phyloP scores from a whole-genome alignment of 1,140 invertebrate species.

The Zaprionus kolodkinae region DNA sequence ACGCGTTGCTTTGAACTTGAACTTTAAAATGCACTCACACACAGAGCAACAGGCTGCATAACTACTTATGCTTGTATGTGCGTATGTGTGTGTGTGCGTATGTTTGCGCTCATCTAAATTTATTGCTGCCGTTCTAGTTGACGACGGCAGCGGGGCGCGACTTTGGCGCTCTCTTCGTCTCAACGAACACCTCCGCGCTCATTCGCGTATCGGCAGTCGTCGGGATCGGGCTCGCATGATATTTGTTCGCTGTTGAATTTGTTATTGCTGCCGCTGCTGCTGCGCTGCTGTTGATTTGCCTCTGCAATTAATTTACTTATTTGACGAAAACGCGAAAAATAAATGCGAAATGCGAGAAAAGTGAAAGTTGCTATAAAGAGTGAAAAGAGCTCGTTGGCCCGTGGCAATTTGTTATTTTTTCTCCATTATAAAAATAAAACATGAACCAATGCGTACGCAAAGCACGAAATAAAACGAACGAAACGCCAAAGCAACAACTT shows the following conservation, averaged over 20 bases:
- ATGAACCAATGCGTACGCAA: conserved; percentile 66
- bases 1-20: conserved; percentile 74
- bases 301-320: conserved; percentile 66
- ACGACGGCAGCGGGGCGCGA: conserved; percentile 29
- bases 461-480: conserved; percentile 56
- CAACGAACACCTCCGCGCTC: conserved; percentile 1
- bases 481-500: conserved; percentile 55
- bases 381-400: conserved; percentile 60
- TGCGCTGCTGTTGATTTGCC: conserved; percentile 39
- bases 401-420: conserved; percentile 44
- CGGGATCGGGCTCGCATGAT: conserved; percentile 28
- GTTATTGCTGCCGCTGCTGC: conserved; percentile 4
- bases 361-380: conserved; percentile 69
- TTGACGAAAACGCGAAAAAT: conserved; percentile 58
- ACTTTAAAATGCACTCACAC: conserved; percentile 73
- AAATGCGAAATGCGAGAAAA: conserved; percentile 52
- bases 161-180: conserved; percentile 29
- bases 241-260: conserved; percentile 39
- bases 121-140: conserved; percentile 50
- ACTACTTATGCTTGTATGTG: conserved; percentile 23
- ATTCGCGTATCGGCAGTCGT: conserved; percentile 52
- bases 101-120: conserved; percentile 26
- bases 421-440: conserved; percentile 50
- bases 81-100: conserved; percentile 12
- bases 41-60: conserved; percentile 37